Base-by-base conservation (phyloP, 2,113 vertebrate genomes). In the Tetrao urogallus region DNA sequence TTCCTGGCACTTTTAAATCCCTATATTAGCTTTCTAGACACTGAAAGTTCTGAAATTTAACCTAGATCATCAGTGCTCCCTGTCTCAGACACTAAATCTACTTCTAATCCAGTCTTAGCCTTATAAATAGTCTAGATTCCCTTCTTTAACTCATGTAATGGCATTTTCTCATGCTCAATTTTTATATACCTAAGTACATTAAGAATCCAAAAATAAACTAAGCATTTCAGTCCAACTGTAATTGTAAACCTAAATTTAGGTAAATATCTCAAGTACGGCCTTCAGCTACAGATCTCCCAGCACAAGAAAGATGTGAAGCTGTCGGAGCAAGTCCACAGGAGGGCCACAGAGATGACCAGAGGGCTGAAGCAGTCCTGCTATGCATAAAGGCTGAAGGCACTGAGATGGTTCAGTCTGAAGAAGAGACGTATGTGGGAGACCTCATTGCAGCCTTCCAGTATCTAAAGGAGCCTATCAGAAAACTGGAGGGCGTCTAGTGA, bases 141-240 rank as follows among this genome's bases (percentile, higher is more conserved):
- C 15, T 71, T 70, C 66, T 34, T 38, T 54, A 28, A 54, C 19
- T 67, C 1, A 57, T 81, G 74, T 52, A 58, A n/a, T 84, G 27
- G 24, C 45, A 19, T 93, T 95, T 95, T 90, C 32, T 83, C 22
- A 32, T 73, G 38, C 86, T 92, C 13, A 32, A 6, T 32, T 66
- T 66, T 90, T 7, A 42, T 34, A 20, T 57, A 76, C 56, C 25
- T 80, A 42, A 65, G 25, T 63, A 19, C 28, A 19, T 42, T 80
- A 77, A 83, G 58, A 90, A 82, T 70, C 56, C 19, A 94, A 95
- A 95, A 86, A 70, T 81, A 89, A 90, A 90, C 42, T 32, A 61
- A 80, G 32, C 50, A 80, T 20, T 74, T 86, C 18, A 48, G 66
- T 92, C 66, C 66, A 96, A 25, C 22, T 93, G 13, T 64, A 79